Evolutionary conservation across 2,797 vertebrate genomes (phyloP), one percentile per base, ranked within the genome.

Genomic region (Sciurus carolinensis): DNA sequence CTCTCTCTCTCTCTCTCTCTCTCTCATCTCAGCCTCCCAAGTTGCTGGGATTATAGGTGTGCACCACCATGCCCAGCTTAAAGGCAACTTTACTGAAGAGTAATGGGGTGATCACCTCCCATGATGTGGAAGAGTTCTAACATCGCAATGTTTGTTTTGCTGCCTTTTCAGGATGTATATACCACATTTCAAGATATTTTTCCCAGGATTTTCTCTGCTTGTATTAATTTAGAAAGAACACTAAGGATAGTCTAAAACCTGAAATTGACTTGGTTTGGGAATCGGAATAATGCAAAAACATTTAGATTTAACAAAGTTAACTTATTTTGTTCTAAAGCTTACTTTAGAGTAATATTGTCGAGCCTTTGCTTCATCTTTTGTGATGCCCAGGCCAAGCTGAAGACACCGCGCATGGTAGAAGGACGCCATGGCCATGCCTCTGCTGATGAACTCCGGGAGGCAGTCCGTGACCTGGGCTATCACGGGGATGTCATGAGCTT

Each of bases 351-450:
- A 99, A 91, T 98, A 99, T 20, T 86, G 92, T 52, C 98, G 97
- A 33, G 99, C 98, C 77, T 91, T 54, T 0, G 47, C 80, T 94
- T 93, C 76, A 90, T 99, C 97, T 95, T 98, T 98, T n/a, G 95
- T 26, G 79, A 93, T 92, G 14, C 99, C 99, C 86, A 95, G 91
- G 57, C 99, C 99, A 52, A 98, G 98, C 86, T 99, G 98, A 73
- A 99, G 97, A 91, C 99, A 99, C 22, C 99, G 98, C 0, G 98
- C 99, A 0, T 99, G 96, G 97, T 99, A 99, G 97, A 99, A 99
- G 15, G 98, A 92, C 1, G 98, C 98, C 84, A 98, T 98, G 76
- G 99, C 98, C 77, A 98, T 95, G 64, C 99, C 99, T 96, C 98
- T 98, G 94, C 86, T 95, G 94, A 98, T 64, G 7, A 98, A 99